Conservation (phyloP, 2,113 vertebrate genomes). For the Phylloscopus whistleri region DNA sequence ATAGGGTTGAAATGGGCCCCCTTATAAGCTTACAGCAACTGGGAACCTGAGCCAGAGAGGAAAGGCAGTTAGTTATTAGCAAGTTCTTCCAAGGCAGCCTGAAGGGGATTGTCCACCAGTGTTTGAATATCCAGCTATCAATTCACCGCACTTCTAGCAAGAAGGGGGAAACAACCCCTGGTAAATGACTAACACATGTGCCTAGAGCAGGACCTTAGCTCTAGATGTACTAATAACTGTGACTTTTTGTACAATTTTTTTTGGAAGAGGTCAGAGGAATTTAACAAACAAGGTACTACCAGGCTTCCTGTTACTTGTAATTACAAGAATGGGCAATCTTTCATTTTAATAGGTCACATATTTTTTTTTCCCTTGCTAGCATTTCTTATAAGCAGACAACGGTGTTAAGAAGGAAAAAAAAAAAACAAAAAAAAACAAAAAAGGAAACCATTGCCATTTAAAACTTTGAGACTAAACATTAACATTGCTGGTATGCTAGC, state of each 20-base stretch:
- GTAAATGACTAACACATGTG: constrained; percentile 60
- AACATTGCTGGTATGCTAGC: not conserved
- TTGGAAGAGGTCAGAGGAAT: constrained; percentile 36
- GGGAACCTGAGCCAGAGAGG: constrained; percentile 28
- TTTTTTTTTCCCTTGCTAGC: not conserved
- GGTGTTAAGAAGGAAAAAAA: not conserved
- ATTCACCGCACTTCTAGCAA: constrained; percentile 33
- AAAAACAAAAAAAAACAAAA: not conserved
- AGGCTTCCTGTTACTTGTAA: constrained; percentile 57
- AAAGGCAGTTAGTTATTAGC: constrained; percentile 54
- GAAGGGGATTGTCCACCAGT: constrained; percentile 55
- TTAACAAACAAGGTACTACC: constrained; percentile 54
- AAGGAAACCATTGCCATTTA: constrained; percentile 5
- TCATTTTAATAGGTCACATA: constrained; percentile 66
- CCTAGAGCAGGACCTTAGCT: constrained; percentile 28
- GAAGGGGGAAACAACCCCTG: not conserved
- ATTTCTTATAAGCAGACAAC: constrained; percentile 27
- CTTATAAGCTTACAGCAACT: not conserved
- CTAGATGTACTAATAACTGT: constrained; percentile 47
- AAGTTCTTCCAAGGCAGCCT: constrained; percentile 58
- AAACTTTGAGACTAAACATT: constrained; percentile 56
- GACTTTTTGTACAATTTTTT: constrained; percentile 40
- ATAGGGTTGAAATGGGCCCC: not conserved
- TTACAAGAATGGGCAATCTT: constrained; percentile 56
- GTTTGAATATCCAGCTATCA: constrained; percentile 58